Evolutionary conservation across 2,113 vertebrate species (phyloP).

Genomic region (Setophaga coronata): DNA sequence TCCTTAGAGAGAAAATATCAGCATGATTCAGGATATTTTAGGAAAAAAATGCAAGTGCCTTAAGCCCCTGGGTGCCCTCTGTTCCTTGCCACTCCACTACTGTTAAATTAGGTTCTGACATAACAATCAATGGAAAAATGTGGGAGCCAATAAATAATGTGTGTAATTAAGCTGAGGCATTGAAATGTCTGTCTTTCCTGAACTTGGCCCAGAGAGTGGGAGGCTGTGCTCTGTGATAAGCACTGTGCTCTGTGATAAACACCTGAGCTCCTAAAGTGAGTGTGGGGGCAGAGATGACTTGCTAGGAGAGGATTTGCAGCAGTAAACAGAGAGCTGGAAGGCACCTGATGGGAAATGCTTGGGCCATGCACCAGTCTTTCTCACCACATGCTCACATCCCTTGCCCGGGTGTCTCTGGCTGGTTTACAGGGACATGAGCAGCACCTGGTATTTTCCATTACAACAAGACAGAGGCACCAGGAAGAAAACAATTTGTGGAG

Average conservation of each 20-base stretch:
- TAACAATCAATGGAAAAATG: constrained; percentile 23
- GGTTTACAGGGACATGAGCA: background rate
- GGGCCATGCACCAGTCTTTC: background rate
- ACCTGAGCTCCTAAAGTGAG: background rate
- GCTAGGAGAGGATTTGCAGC: background rate
- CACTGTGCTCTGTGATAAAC: background rate
- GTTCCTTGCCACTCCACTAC: background rate
- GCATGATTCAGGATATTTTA: constrained; percentile 13
- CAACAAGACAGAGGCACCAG: background rate
- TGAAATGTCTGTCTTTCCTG: background rate
- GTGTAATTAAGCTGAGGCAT: background rate
- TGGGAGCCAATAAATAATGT: constrained; percentile 29
- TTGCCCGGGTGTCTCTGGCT: background rate
- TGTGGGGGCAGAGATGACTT: background rate
- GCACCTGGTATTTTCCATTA: background rate
- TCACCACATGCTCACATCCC: background rate
- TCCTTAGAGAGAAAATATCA: background rate
- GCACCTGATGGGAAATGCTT: background rate
- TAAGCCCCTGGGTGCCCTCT: background rate
- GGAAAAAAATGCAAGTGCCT: background rate
- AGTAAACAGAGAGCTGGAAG: background rate
- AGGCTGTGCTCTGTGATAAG: background rate
- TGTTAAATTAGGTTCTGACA: constrained; percentile 35
- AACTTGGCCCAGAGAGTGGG: background rate
- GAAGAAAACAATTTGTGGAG: background rate